These are phyloP conservation scores for Pollenia labialis DNA, from an alignment of 2,888 invertebrate species.

Conservation along the genomic window DNA sequence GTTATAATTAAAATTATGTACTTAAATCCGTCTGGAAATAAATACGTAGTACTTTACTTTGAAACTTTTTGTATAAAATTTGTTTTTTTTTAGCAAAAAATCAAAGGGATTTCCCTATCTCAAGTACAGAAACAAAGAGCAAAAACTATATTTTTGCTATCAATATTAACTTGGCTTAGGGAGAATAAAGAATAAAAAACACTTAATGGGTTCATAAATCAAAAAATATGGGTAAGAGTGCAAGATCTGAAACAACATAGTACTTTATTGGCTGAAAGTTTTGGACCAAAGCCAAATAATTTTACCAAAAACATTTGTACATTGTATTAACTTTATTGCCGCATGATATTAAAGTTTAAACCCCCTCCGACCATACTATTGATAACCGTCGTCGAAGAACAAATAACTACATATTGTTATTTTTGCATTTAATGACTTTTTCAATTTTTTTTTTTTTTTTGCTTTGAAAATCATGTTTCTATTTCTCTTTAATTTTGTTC, in stretches of 20 bases:
- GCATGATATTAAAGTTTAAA: no score
- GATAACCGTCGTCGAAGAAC: no score
- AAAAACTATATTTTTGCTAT: background rate
- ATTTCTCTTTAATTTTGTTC: background rate
- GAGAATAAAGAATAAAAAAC: background rate
- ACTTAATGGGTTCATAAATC: background rate
- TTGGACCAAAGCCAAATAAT: background rate
- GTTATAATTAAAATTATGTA: no score
- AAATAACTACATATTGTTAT: no score
- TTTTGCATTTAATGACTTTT: background rate
- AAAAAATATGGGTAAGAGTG: background rate
- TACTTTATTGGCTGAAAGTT: no score
- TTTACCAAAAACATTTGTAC: no score
- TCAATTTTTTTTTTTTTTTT: background rate
- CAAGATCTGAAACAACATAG: no score
- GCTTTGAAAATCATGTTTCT: background rate
- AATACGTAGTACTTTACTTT: no score
- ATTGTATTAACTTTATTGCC: no score
- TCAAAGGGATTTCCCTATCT: constrained; percentile 28
- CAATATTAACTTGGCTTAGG: background rate
- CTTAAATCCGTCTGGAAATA: no score
- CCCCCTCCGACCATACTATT: no score
- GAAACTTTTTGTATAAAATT: no score
- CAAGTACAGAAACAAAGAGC: background rate
- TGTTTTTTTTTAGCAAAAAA: background rate